These are phyloP conservation scores for Prenolepis imparis DNA, from an alignment of 2,888 invertebrate species.

Conservation along the genomic window DNA sequence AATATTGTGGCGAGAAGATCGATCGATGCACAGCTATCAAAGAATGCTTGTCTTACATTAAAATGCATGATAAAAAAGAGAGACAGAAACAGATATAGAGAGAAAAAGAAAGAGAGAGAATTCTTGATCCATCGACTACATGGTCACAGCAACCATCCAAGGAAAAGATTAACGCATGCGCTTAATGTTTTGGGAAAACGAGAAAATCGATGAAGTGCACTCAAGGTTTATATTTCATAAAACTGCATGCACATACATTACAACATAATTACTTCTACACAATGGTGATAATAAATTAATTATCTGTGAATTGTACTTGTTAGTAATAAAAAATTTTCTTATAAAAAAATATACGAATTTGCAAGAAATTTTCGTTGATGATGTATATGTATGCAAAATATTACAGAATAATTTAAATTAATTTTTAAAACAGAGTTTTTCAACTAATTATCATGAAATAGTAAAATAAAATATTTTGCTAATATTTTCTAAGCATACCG, in stretches of 20 bases:
- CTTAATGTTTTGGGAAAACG: constrained; percentile 24
- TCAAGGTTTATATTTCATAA: constrained; percentile 7
- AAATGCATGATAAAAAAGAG: constrained; percentile 12
- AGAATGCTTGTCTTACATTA: constrained; percentile 20
- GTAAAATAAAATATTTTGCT: not conserved
- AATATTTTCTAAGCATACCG: not conserved
- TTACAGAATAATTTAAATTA: not conserved
- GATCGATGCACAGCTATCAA: constrained; percentile 13
- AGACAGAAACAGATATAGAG: not conserved
- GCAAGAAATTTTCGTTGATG: not conserved
- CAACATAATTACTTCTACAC: not conserved
- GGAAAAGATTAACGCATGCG: not conserved
- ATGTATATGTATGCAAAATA: not conserved
- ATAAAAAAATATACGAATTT: not conserved
- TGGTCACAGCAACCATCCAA: not conserved
- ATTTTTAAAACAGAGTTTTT: not conserved
- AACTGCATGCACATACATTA: constrained; percentile 2
- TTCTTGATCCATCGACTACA: constrained; percentile 5
- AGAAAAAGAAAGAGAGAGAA: not conserved
- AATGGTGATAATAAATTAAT: not conserved
- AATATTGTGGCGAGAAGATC: constrained; percentile 26
- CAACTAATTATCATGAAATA: not conserved
- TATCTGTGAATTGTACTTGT: not conserved
- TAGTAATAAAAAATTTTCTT: not conserved
- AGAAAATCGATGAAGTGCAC: constrained; percentile 28